Base-by-base conservation (phyloP, 2,888 invertebrate genomes). In the Lasiommata megera region DNA sequence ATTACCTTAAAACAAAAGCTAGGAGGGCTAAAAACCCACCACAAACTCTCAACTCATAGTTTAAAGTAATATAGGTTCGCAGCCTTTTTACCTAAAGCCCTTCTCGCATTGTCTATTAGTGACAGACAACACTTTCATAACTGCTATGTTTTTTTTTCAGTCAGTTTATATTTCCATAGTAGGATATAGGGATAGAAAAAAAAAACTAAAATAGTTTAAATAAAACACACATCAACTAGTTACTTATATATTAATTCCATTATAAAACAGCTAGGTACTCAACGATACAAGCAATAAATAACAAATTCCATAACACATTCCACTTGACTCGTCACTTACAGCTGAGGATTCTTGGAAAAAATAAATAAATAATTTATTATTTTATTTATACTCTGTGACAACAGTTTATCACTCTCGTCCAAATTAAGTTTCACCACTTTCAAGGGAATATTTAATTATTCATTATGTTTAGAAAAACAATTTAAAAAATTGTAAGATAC, bases 201-300 rank as follows among this genome's bases (percentile, higher is more conserved):
- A 3, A 3, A 23, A 3, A 3, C 23, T 23, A 23, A 9, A 31
- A 46, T 9, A 16, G 11, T 17, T 9, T 7, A 44, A 82, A 80
- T 76, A 72, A 82, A 82, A 83, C 73, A 64, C 68, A 55, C 62
- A 63, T 58, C 29, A 74, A 81, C 78, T 79, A 77, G 77, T 74
- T 77, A 81, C 76, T 84, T 84, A 80, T 86, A 82, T 87, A 84
- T 84, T 84, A 82, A 77, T 82, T 82, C 71, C 75, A 74, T 77
- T 85, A 82, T 76, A 86, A 86, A 87, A 85, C 77, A 80, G 82
- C 84, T 83, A 85, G n/a, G n/a, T n/a, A n/a, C 83, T 79, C 65
- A 82, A 84, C 77, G 72, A 73, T 80, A 85, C 80, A 84, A 85
- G 85, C 85, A 85, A 85, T 84, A 86, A 86, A 86, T 87, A 85